Evolutionary conservation across 2,797 vertebrate genomes (phyloP).

Genomic region (Aphelocoma californica): DNA sequence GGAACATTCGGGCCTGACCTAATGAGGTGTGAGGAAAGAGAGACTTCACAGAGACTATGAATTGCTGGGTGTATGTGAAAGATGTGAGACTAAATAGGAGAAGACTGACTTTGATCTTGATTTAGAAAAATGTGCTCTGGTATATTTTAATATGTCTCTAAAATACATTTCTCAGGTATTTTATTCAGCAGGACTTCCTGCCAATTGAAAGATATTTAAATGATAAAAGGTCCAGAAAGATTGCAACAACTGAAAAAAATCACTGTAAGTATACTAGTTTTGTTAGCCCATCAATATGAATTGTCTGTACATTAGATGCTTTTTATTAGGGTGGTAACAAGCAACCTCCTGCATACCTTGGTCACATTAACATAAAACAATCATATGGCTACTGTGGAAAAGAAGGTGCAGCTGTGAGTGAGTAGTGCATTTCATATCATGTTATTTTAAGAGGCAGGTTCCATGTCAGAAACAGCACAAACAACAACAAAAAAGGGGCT

Average conservation of each 20-base stretch:
- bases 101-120: not conserved
- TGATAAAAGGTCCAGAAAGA: not conserved
- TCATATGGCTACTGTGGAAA: not conserved
- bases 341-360: not conserved
- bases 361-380: not conserved
- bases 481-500: not conserved
- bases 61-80: not conserved
- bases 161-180: not conserved
- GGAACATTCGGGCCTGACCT: rapidly evolving
- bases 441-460: not conserved
- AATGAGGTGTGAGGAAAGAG: not conserved
- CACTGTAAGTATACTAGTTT: not conserved
- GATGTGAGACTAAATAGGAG: not conserved
- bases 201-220: not conserved
- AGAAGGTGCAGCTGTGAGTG: not conserved
- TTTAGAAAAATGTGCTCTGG: not conserved
- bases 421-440: not conserved
- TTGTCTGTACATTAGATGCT: not conserved
- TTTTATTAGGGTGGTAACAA: not conserved
- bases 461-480: not conserved
- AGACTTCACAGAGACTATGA: not conserved
- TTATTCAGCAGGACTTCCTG: slow-evolving; percentile 10
- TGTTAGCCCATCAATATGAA: not conserved
- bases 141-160: not conserved
- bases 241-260: not conserved